phyloP scores from a whole-genome alignment of 2,797 vertebrate species.

The Remorina albescens region DNA sequence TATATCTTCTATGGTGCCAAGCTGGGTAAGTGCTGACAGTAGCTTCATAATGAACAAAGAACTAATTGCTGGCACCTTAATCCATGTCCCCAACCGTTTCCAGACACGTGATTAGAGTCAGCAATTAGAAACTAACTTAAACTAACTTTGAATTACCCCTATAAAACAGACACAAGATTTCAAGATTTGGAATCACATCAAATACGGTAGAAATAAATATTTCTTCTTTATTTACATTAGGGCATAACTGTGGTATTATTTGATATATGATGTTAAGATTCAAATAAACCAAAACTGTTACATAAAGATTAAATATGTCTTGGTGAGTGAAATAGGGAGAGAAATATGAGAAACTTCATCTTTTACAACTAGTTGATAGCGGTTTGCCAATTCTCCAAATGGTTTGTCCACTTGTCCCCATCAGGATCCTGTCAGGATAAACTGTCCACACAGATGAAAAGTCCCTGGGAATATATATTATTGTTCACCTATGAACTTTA shows the following conservation, averaged over 20 bases:
- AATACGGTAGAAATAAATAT: conserved; percentile 46
- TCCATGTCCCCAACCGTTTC: background rate
- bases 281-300: conserved; percentile 54
- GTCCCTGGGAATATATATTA: conserved; percentile 23
- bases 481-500: conserved; percentile 13
- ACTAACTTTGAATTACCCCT: background rate
- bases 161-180: background rate
- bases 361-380: conserved; percentile 52
- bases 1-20: too few relatives aligned
- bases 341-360: conserved; percentile 17
- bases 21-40: too few relatives aligned
- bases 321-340: conserved; percentile 20
- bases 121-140: background rate
- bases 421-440: background rate
- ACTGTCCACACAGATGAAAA: conserved; percentile 14
- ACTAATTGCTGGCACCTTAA: background rate
- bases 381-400: conserved; percentile 16
- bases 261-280: conserved; percentile 46
- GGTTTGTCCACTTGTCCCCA: conserved; percentile 3
- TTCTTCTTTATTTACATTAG: conserved; percentile 67
- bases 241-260: conserved; percentile 26
- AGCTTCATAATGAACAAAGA: too few relatives aligned
- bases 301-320: conserved; percentile 31
- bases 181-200: conserved; percentile 11
- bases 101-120: background rate